These are phyloP conservation scores for Herpetotheres cachinnans DNA, from an alignment of 2,113 vertebrate species.

Conservation along the genomic window DNA sequence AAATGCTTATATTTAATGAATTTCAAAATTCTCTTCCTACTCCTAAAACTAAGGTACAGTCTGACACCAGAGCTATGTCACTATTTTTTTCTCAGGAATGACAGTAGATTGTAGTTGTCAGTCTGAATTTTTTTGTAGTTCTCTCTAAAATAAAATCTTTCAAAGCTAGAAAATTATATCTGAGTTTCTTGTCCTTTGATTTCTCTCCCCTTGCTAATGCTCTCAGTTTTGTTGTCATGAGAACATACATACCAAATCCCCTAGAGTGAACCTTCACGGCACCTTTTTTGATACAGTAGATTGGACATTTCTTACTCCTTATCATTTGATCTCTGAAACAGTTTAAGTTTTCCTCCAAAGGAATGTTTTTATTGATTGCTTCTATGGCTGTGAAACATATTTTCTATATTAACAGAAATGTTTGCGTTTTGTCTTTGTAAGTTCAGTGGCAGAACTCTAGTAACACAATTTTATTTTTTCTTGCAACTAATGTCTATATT, in stretches of 20 bases:
- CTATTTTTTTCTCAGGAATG: neutral
- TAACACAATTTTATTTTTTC: neutral
- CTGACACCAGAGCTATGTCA: neutral
- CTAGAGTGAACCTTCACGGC: neutral
- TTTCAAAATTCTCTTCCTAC: neutral
- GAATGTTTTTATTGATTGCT: slow-evolving; percentile 36
- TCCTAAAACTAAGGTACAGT: neutral
- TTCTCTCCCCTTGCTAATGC: neutral
- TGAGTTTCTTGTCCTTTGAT: neutral
- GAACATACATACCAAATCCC: neutral
- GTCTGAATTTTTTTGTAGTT: neutral
- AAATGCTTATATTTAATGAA: neutral
- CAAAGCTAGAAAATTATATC: neutral
- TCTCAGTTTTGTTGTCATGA: neutral
- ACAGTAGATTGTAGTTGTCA: neutral
- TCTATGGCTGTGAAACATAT: neutral
- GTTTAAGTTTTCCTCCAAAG: neutral
- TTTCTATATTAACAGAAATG: slow-evolving; percentile 18
- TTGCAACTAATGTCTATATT: neutral
- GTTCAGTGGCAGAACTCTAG: neutral
- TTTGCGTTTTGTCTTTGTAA: slow-evolving; percentile 27
- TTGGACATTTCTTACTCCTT: neutral
- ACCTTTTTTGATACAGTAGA: neutral
- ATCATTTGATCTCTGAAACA: neutral
- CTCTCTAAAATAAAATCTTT: neutral